Evolutionary conservation across 2,888 invertebrate species (phyloP).

Genomic region (Gryllus longicercus): DNA sequence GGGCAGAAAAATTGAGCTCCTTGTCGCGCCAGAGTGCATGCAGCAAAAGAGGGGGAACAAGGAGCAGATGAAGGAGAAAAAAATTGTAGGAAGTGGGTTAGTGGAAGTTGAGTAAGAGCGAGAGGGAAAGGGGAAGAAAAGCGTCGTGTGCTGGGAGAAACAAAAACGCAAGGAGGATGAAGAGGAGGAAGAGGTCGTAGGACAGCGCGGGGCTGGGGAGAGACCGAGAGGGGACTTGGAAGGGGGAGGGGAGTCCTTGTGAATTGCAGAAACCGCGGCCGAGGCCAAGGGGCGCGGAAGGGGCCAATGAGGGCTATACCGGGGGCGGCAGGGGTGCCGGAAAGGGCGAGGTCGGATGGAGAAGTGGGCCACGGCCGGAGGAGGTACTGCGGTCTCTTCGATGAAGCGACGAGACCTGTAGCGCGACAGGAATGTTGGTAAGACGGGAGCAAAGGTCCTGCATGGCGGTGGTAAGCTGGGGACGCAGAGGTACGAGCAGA

Average conservation of each 20-base stretch:
- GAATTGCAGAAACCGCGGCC: too few relatives aligned
- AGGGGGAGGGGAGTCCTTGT: background rate
- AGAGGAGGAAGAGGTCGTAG: background rate
- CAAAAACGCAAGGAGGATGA: background rate
- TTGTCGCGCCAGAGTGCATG: constrained; percentile 5
- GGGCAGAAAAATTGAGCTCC: constrained; percentile 10
- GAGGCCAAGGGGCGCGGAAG: too few relatives aligned
- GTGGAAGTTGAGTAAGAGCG: background rate
- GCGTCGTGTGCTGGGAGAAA: background rate
- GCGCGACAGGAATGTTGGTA: too few relatives aligned
- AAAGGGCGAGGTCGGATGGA: too few relatives aligned
- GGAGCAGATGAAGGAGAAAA: background rate
- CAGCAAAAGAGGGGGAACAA: background rate
- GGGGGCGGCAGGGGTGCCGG: too few relatives aligned
- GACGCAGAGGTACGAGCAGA: too few relatives aligned
- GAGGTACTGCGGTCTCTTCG: too few relatives aligned
- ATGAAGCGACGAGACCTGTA: too few relatives aligned
- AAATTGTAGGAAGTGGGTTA: constrained; percentile 17
- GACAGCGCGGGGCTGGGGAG: background rate
- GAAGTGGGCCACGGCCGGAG: too few relatives aligned
- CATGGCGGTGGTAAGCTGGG: too few relatives aligned
- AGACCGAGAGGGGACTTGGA: background rate
- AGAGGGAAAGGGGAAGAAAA: background rate
- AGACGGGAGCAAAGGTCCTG: too few relatives aligned
- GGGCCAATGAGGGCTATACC: too few relatives aligned